Evolutionary conservation across 2,797 vertebrate species (phyloP).

Genomic region (Oryzias dopingdopingensis): DNA sequence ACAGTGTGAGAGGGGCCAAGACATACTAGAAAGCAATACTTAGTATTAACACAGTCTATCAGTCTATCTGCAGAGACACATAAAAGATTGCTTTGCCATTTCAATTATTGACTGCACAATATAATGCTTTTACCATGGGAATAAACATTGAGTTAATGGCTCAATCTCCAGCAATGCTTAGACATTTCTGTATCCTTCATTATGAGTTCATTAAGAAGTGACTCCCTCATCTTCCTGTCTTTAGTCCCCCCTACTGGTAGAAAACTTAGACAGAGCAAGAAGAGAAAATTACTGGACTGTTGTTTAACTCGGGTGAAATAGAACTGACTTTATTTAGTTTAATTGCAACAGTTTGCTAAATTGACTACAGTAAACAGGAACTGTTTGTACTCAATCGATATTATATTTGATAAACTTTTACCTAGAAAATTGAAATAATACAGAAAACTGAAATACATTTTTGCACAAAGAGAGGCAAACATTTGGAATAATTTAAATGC

Average conservation of each 20-base stretch:
- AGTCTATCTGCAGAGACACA: conserved; percentile 39
- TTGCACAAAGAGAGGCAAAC: too few species aligned
- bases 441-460: too few species aligned
- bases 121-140: conserved; percentile 41
- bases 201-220: conserved; percentile 28
- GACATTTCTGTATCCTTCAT: conserved; percentile 31
- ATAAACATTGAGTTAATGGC: conserved; percentile 43
- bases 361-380: too few species aligned
- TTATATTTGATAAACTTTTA: too few species aligned
- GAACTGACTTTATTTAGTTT: too few species aligned
- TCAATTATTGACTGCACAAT: conserved; percentile 47
- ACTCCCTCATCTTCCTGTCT: conserved; percentile 25
- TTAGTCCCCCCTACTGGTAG: conserved; percentile 57
- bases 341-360: too few species aligned
- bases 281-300: too few species aligned
- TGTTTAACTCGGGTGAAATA: too few species aligned
- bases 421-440: too few species aligned
- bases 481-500: too few species aligned
- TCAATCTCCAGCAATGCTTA: conserved; percentile 30
- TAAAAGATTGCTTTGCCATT: conserved; percentile 35
- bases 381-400: too few species aligned
- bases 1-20: background rate
- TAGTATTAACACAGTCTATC: conserved; percentile 17
- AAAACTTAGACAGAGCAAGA: background rate
- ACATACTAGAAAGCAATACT: conserved; percentile 32